A percentile compares a stretch with the other conserved stretches of the same genome.
Conservation (phyloP, 2,113 vertebrate species). For the Odontophorus gujanensis region DNA sequence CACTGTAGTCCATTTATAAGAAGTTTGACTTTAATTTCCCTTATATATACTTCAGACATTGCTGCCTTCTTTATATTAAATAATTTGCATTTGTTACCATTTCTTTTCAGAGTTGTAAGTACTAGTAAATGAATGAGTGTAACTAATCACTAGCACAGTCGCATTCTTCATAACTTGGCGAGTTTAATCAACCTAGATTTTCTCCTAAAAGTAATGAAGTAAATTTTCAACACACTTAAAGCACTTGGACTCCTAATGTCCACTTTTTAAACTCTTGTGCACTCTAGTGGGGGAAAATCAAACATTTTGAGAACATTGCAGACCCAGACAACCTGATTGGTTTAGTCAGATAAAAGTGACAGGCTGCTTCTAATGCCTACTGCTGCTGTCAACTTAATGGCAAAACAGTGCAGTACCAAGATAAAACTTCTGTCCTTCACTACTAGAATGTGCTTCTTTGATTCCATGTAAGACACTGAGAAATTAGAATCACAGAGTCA, state of each 20-base stretch:
- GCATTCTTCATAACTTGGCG: not conserved
- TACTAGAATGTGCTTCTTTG: not conserved
- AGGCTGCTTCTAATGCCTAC: not conserved
- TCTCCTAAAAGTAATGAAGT: not conserved
- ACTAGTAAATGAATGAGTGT: not conserved
- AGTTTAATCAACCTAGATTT: constrained; percentile 16
- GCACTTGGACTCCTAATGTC: not conserved
- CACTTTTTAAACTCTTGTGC: not conserved
- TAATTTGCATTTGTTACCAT: not conserved
- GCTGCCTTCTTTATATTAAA: not conserved
- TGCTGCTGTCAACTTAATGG: not conserved
- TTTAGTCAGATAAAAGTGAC: not conserved
- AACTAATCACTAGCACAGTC: not conserved
- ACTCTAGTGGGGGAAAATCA: not conserved
- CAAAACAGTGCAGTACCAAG: not conserved
- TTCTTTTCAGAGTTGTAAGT: not conserved
- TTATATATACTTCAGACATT: not conserved
- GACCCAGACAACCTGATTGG: not conserved
- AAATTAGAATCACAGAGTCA: not conserved
- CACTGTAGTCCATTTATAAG: not conserved
- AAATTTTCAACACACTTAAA: not conserved
- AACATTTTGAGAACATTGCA: not conserved
- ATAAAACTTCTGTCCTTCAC: not conserved
- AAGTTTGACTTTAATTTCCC: not conserved
- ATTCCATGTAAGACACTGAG: not conserved